Evolutionary conservation across 2,888 invertebrate genomes (phyloP).

Genomic region (Drosophila leonis): DNA sequence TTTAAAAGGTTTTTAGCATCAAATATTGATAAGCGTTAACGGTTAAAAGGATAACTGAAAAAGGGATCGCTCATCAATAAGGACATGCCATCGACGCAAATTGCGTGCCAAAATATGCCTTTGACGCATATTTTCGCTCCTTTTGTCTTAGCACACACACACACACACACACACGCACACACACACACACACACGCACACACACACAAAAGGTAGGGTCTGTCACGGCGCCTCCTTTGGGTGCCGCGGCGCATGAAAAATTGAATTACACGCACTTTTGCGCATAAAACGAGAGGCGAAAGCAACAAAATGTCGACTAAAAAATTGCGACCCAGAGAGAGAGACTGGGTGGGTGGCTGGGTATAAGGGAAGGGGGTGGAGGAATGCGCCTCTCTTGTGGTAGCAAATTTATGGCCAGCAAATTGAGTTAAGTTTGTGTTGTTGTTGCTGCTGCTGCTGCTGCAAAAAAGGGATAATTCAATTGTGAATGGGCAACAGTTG

Average conservation of each 20-base stretch:
- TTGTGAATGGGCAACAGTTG: conserved; percentile 57
- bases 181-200: not conserved
- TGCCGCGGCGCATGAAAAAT: conserved; percentile 71
- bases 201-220: conserved; percentile 34
- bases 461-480: conserved; percentile 73
- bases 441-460: not conserved
- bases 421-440: conserved; percentile 69
- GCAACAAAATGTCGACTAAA: conserved; percentile 65
- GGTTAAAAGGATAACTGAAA: conserved; percentile 61
- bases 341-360: too few relatives aligned
- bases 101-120: conserved; percentile 80
- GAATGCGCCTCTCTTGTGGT: conserved; percentile 63
- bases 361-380: not conserved
- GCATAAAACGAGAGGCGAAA: conserved; percentile 69
- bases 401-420: conserved; percentile 75
- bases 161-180: too few relatives aligned
- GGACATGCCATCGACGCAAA: conserved; percentile 59
- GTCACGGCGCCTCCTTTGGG: conserved; percentile 10
- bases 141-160: conserved; percentile 67
- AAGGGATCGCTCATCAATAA: conserved; percentile 79
- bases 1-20: conserved; percentile 58
- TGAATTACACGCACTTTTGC: conserved; percentile 82
- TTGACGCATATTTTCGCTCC: conserved; percentile 65
- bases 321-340: conserved; percentile 57
- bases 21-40: conserved; percentile 73